Conservation (phyloP, 2,888 invertebrate genomes). For the Chydorus sphaericus region DNA sequence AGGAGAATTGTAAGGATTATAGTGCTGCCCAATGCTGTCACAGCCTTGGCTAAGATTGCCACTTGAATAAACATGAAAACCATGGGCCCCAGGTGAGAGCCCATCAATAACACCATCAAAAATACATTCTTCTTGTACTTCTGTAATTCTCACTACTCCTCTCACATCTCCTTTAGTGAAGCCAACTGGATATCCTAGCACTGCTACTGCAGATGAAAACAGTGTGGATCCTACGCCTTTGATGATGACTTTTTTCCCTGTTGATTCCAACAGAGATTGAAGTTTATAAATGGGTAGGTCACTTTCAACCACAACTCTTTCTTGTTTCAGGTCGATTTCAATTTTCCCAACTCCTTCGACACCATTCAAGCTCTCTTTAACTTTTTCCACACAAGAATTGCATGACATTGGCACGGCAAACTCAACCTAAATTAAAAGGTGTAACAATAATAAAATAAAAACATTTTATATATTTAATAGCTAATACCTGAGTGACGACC, state of each 20-base stretch:
- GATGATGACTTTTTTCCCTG: slow-evolving; percentile 57
- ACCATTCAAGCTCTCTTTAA: slow-evolving; percentile 17
- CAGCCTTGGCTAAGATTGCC: slow-evolving; percentile 55
- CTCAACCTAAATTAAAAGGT: slow-evolving; percentile 15
- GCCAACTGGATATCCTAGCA: slow-evolving; percentile 33
- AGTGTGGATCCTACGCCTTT: slow-evolving; percentile 56
- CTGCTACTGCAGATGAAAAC: slow-evolving; percentile 51
- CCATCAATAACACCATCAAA: slow-evolving; percentile 78
- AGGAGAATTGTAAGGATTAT: slow-evolving; percentile 36
- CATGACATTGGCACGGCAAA: slow-evolving; percentile 20
- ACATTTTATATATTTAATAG: too few relatives aligned
- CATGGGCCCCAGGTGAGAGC: slow-evolving; percentile 44
- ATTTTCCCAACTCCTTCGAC: slow-evolving; percentile 34
- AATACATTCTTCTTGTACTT: slow-evolving; percentile 44
- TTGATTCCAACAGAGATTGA: slow-evolving; percentile 37
- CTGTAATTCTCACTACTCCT: slow-evolving; percentile 64
- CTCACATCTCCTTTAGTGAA: slow-evolving; percentile 35
- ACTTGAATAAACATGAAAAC: slow-evolving; percentile 49
- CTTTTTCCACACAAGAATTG: slow-evolving; percentile 16
- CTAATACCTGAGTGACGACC: too few relatives aligned
- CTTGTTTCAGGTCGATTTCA: slow-evolving; percentile 41
- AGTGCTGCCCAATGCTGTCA: slow-evolving; percentile 44
- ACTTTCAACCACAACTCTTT: slow-evolving; percentile 54
- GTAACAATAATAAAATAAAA: slow-evolving; percentile 20
- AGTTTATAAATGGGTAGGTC: slow-evolving; percentile 42